Evolutionary conservation across 2,888 invertebrate species (phyloP).

Genomic region (Epiblema foenella): DNA sequence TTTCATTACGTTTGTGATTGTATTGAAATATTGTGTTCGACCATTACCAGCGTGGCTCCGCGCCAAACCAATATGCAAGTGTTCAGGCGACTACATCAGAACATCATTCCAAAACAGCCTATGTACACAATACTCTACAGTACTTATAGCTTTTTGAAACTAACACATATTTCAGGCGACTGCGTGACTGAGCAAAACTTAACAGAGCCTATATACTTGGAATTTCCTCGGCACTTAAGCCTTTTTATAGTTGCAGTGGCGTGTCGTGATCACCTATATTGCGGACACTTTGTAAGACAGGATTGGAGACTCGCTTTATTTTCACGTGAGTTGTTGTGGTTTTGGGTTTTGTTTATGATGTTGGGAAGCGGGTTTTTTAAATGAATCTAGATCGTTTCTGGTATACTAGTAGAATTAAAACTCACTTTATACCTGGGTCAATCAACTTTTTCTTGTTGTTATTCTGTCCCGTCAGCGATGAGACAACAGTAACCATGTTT

Average conservation of each 20-base stretch:
- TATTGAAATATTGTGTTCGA: conserved; percentile 42
- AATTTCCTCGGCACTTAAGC: neutral
- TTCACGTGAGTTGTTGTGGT: conserved; percentile 34
- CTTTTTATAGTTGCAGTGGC: neutral
- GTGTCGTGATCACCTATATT: conserved; percentile 39
- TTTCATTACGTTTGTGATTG: conserved; percentile 43
- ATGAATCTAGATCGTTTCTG: neutral
- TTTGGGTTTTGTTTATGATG: conserved; percentile 27
- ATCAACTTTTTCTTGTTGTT: no score
- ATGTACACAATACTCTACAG: neutral
- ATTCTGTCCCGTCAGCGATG: no score
- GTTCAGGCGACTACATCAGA: conserved; percentile 26
- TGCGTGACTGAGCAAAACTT: neutral
- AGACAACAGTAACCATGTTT: no score
- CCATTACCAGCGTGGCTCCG: conserved; percentile 39
- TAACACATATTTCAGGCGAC: neutral
- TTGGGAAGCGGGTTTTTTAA: conserved; percentile 15
- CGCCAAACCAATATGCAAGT: conserved; percentile 45
- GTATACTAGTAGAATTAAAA: neutral
- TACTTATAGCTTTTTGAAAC: neutral
- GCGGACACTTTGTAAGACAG: conserved; percentile 39
- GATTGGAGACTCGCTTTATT: conserved; percentile 37
- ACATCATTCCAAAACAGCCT: neutral
- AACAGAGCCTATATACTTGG: neutral
- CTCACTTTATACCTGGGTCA: neutral